Percentiles rank a stretch among this genome's conserved stretches.
These are phyloP conservation scores for Cremastobaeus sp. DNA, from an alignment of 2,888 invertebrate genomes.

Conservation along the genomic window DNA sequence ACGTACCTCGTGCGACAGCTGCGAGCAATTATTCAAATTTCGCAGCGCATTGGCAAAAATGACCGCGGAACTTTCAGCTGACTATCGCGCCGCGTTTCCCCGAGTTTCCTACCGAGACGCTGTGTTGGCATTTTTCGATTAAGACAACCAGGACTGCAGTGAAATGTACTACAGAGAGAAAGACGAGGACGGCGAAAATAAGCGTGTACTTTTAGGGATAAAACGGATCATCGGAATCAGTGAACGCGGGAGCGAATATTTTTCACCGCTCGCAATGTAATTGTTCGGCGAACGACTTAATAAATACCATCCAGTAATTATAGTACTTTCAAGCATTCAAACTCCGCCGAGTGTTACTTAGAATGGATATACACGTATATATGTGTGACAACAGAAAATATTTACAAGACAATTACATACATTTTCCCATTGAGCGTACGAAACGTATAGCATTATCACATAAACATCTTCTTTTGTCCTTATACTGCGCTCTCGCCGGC, in stretches of 20 bases:
- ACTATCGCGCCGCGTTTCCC: conserved; percentile 13
- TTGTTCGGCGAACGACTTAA: conserved; percentile 39
- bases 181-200: too few species aligned
- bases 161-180: too few species aligned
- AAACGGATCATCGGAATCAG: too few species aligned
- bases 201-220: too few species aligned
- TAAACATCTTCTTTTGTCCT: conserved; percentile 45
- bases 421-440: conserved; percentile 28
- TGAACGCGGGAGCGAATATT: background rate
- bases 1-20: conserved; percentile 20
- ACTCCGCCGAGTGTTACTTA: conserved; percentile 26
- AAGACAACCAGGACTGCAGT: background rate
- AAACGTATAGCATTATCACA: conserved; percentile 38
- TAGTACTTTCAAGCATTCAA: conserved; percentile 23
- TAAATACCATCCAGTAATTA: conserved; percentile 48
- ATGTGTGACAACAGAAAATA: conserved; percentile 36
- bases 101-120: conserved; percentile 2
- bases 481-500: background rate
- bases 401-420: conserved; percentile 45
- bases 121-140: conserved; percentile 16
- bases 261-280: conserved; percentile 26
- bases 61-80: conserved; percentile 23
- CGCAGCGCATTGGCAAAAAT: conserved; percentile 17
- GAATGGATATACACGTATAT: too few species aligned
- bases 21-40: conserved; percentile 40